Evolutionary conservation across 2,888 invertebrate genomes (phyloP), one percentile per base, ranked within the genome.

Genomic region (Luperina nickerlii): DNA sequence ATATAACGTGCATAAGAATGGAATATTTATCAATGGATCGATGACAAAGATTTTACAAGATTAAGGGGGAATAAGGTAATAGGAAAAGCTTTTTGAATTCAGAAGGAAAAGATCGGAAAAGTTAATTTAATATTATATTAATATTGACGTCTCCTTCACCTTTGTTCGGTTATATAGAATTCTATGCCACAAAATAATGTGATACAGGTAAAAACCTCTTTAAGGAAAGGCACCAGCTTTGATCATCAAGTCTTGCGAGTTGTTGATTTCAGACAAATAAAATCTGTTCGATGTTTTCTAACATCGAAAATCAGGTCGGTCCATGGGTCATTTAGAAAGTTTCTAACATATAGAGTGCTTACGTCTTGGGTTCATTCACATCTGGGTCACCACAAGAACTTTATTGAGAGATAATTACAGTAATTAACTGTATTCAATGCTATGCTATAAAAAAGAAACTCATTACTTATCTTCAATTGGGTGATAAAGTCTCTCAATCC

Each of bases 21-120:
- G 66, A 87, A 79, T 82, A 88, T 89, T 81, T 78, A 84, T 84
- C 76, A 79, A 81, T 71, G 45, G 27, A 84, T 88, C 27, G 68
- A 73, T 79, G 72, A 73, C 66, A 60, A 76, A 75, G 74, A 81
- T 77, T 80, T 71, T 74, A 78, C 67, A 76, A 67, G 51, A 74
- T 78, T 83, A 66, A n/a, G 27, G 27, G n/a, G 32, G 24, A 57
- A 67, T 69, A 2, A 66, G 45, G 38, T 75, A 72, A 38, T 62
- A 13, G 62, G 57, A 54, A 72, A 72, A 72, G n/a, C 38, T 42
- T 75, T 85, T 72, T 60, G 71, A 71, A 82, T 86, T 54, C 38
- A 54, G 67, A 45, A 9, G 38, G 20, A 62, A 68, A 48, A 63
- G 11, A 48, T 66, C 5, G 48, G 54, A 68, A 65, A 66, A 45